Evolutionary conservation across 2,888 invertebrate genomes (phyloP), one percentile per base, ranked within the genome.

Genomic region (Pharmacophagus antenor): DNA sequence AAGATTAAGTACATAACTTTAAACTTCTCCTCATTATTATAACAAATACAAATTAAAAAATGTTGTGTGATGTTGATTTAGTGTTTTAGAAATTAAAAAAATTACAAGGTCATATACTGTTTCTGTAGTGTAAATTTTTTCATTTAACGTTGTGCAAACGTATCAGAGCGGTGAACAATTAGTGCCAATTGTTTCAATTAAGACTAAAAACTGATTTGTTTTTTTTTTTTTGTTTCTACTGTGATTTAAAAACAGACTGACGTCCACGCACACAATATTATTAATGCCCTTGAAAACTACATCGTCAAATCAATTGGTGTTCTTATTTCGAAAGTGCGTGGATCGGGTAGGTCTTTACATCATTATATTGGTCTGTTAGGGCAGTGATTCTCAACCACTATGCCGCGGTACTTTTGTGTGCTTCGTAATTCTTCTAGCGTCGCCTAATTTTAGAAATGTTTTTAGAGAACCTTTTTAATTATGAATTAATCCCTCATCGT

Each of bases 121-220:
- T n/a, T n/a, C n/a, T 6, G 27, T 27, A 4, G 27, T 27, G 0
- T 7, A n/a, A n/a, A n/a, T n/a, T n/a, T 31, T 2, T 15, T 12
- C 15, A 4, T n/a, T 12, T 31, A 4, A n/a, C 15, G n/a, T 37
- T 37, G 37, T n/a, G n/a, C n/a, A 15, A 37, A 8, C 37, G 5
- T n/a, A 37, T 37, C 37, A 37, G 17, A 31, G 23, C 27, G n/a
- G 42, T 17, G 21, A 58, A 31, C 37, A 52, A 37, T 58, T 52
- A 51, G 18, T 22, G 17, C 10, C 51, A 31, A 58, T 58, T 31
- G 51, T 27, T 17, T 18, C 27, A 46, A 51, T 44, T 31, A 27
- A 46, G 27, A 51, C n/a, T n/a, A 6, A 46, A 58, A 51, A 17
- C 17, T 46, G 37, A 58, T 51, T 58, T 31, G 57, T 51, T 58